phyloP scores from a whole-genome alignment of 1,140 invertebrate species.

The Intoshia linei region DNA sequence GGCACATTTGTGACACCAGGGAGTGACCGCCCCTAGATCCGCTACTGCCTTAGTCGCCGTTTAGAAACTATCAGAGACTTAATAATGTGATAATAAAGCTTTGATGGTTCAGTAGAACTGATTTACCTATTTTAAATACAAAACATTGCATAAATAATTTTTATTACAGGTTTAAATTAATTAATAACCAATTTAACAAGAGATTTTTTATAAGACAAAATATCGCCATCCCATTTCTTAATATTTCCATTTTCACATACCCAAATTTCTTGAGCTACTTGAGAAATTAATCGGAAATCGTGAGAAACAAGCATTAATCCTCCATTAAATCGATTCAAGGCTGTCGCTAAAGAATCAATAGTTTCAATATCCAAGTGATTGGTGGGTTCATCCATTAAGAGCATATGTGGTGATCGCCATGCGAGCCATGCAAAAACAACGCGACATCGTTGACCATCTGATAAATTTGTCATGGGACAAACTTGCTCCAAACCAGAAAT shows the following conservation, averaged over 20 bases:
- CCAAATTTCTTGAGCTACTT: conserved; percentile 95
- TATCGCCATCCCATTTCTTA: conserved; percentile 80
- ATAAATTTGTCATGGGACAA: conserved; percentile 77
- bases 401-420: conserved; percentile 63
- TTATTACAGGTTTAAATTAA: conserved; percentile 7
- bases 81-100: no score
- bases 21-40: no score
- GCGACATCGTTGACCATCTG: conserved; percentile 81
- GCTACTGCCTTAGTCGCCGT: no score
- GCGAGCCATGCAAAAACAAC: conserved; percentile 89
- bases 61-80: no score
- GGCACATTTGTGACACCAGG: no score
- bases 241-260: conserved; percentile 75
- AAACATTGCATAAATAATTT: conserved; percentile 3
- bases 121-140: background rate
- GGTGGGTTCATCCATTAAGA: conserved; percentile 79
- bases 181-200: conserved; percentile 40
- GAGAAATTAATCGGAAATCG: conserved; percentile 86
- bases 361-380: conserved; percentile 98
- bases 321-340: conserved; percentile 81
- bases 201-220: conserved; percentile 72
- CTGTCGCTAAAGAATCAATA: conserved; percentile 81
- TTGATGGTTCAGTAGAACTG: no score
- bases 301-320: conserved; percentile 85
- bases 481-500: conserved; percentile 77